Conservation (phyloP, 35 echinoderm and acorn worm genomes). For the Antedon bifida region DNA sequence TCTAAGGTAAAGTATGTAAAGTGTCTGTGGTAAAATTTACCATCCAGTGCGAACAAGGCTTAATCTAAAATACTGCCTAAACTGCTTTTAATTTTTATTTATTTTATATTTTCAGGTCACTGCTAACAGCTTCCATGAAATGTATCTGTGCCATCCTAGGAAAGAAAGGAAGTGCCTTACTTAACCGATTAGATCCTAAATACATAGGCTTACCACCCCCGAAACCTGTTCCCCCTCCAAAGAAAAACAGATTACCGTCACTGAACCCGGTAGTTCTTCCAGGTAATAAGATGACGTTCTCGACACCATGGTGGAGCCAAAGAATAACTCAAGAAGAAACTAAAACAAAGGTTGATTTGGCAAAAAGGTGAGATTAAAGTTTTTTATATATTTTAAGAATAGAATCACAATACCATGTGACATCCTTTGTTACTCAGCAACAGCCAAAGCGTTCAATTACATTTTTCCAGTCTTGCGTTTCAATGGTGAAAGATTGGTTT, state of each 20-base stretch:
- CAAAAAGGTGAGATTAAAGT: conserved; percentile 36
- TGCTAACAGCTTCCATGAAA: conserved; percentile 34
- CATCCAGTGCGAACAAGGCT: too few species aligned
- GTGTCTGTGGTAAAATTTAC: too few species aligned
- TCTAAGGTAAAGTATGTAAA: too few species aligned
- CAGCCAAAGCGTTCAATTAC: too few species aligned
- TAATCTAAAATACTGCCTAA: too few species aligned
- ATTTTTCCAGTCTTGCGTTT: too few species aligned
- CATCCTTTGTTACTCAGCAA: too few species aligned
- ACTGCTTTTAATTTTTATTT: too few species aligned
- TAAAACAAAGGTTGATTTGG: conserved; percentile 59
- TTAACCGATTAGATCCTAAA: conserved; percentile 47
- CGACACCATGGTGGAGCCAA: conserved; percentile 76
- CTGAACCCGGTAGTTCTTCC: conserved; percentile 61
- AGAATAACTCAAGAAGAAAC: conserved; percentile 23
- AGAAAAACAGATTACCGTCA: conserved; percentile 38
- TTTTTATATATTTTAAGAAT: background rate
- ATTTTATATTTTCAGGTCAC: conserved; percentile 5
- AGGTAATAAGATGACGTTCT: conserved; percentile 61
- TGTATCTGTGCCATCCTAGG: conserved; percentile 57
- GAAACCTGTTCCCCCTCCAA: conserved; percentile 2
- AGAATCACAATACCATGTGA: too few species aligned
- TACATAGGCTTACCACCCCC: conserved; percentile 63
- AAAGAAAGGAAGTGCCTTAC: conserved; percentile 75
- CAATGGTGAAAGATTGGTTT: too few species aligned